Conservation (phyloP, 2,888 invertebrate species). For the Macropis europaea region DNA sequence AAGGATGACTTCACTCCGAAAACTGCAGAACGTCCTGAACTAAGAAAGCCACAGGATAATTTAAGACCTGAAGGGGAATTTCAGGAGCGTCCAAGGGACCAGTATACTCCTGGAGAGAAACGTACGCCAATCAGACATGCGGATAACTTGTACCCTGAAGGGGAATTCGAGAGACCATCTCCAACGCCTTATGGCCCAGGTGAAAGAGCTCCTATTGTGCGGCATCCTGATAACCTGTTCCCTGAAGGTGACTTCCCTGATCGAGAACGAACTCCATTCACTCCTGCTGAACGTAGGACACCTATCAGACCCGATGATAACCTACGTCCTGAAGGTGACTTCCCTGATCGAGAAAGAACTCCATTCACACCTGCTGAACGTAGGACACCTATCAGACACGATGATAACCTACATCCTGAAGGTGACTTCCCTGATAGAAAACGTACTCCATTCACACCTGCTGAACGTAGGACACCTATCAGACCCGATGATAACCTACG, state of each 20-base stretch:
- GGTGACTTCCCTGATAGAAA: no score
- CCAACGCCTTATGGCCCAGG: constrained; percentile 61
- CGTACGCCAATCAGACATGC: constrained; percentile 79
- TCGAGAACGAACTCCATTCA: constrained; percentile 76
- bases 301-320: constrained; percentile 74
- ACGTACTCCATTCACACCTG: no score
- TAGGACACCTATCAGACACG: no score
- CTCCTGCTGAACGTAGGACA: constrained; percentile 41
- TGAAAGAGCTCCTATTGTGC: constrained; percentile 81
- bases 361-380: no score
- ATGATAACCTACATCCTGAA: no score
- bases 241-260: constrained; percentile 81
- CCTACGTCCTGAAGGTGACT: constrained; percentile 79
- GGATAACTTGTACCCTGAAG: constrained; percentile 45
- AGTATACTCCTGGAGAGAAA: constrained; percentile 81
- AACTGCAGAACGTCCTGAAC: constrained; percentile 81
- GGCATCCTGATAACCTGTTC: constrained; percentile 74
- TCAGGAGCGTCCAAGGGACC: constrained; percentile 75
- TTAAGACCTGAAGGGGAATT: constrained; percentile 83
- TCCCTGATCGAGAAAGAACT: constrained; percentile 72
- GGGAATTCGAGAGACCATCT: constrained; percentile 75
- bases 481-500: no score
- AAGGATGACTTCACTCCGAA: constrained; percentile 58
- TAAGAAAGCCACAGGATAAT: constrained; percentile 84
- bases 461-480: no score